Evolutionary conservation across 2,797 vertebrate species (phyloP).

Genomic region (Mico argentatus): DNA sequence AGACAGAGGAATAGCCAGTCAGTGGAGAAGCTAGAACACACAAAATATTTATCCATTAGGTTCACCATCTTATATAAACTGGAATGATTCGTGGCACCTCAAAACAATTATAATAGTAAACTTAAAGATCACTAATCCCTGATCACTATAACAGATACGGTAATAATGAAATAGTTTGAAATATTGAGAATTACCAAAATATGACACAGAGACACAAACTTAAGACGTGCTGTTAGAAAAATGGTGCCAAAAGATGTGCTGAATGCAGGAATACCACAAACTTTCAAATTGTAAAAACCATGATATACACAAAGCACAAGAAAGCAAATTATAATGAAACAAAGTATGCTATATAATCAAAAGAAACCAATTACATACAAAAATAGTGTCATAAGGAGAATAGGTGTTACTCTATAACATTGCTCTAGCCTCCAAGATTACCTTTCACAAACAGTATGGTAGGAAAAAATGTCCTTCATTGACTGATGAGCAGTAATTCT

Average conservation of each 20-base stretch:
- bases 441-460: background rate
- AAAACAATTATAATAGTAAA: background rate
- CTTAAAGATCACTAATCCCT: background rate
- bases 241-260: background rate
- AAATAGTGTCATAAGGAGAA: conserved; percentile 27
- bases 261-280: background rate
- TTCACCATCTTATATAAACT: background rate
- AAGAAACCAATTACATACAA: background rate
- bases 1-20: background rate
- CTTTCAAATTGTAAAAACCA: background rate
- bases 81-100: background rate
- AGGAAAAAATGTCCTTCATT: background rate
- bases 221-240: background rate
- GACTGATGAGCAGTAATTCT: background rate
- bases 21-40: background rate
- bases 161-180: background rate
- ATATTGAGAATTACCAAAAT: background rate
- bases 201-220: background rate
- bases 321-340: background rate
- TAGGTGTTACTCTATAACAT: background rate
- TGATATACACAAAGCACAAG: background rate
- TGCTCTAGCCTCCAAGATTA: background rate
- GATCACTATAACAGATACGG: background rate
- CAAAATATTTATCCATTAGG: background rate
- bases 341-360: background rate